A percentile compares a stretch with the other conserved stretches of the same genome.
Evolutionary conservation across 2,113 vertebrate genomes (phyloP).

Genomic region (Grallaria varia): DNA sequence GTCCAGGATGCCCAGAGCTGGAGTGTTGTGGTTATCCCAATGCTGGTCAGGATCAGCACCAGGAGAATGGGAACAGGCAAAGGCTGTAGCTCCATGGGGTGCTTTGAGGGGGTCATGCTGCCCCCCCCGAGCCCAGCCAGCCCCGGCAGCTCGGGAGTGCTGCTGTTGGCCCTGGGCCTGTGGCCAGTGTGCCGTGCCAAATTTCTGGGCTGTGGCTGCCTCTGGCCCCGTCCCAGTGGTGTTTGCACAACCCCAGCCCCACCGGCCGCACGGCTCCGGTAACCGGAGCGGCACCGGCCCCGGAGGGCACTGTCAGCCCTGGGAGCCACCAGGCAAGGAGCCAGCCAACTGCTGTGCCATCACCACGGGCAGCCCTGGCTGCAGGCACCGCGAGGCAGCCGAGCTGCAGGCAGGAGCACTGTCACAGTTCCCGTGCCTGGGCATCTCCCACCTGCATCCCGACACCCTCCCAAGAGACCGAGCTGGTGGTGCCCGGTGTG

Average conservation of each 20-base stretch:
- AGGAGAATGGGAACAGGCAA: neutral
- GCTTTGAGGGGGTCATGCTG: neutral
- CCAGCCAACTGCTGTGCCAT: fast-evolving
- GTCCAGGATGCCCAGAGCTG: neutral
- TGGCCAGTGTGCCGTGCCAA: neutral
- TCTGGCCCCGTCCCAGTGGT: neutral
- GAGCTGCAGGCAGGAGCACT: neutral
- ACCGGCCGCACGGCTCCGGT: neutral
- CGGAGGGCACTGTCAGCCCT: fast-evolving
- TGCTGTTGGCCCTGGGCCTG: neutral
- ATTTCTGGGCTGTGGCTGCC: neutral
- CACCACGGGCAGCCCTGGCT: neutral
- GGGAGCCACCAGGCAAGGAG: fast-evolving
- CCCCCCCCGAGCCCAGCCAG: fast-evolving
- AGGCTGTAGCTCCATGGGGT: neutral
- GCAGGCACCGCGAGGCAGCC: neutral
- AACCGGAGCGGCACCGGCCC: neutral
- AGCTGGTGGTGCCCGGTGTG: neutral
- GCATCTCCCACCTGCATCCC: neutral
- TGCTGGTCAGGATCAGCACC: neutral
- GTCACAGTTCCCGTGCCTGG: fast-evolving
- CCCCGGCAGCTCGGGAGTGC: neutral
- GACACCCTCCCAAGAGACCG: neutral
- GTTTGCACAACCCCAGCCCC: neutral
- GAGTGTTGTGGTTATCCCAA: neutral